These are phyloP conservation scores for Pseudanteris insignis DNA, from an alignment of 2,888 invertebrate species.

Conservation along the genomic window DNA sequence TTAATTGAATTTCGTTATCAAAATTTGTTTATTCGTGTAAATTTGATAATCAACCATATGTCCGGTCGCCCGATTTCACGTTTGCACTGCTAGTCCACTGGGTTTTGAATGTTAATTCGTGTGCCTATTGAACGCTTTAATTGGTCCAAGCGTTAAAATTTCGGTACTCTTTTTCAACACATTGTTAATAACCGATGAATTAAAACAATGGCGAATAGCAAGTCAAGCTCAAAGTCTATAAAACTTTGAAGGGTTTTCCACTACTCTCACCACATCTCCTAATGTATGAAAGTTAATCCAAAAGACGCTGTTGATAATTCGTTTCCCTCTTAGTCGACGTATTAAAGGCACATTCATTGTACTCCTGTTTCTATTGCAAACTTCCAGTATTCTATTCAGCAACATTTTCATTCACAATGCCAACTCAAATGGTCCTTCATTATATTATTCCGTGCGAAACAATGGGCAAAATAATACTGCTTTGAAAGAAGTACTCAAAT, in stretches of 20 bases:
- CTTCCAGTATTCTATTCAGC: slow-evolving; percentile 42
- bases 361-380: slow-evolving; percentile 47
- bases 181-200: slow-evolving; percentile 12
- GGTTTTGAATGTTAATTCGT: too few relatives aligned
- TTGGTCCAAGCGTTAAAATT: slow-evolving; percentile 11
- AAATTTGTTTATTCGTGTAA: too few relatives aligned
- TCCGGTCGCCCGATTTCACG: too few relatives aligned
- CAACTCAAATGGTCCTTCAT: slow-evolving; percentile 34
- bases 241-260: slow-evolving; percentile 29
- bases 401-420: slow-evolving; percentile 40
- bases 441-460: slow-evolving; percentile 28
- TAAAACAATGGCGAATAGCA: slow-evolving; percentile 20
- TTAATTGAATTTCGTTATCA: too few relatives aligned
- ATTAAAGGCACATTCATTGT: slow-evolving; percentile 51
- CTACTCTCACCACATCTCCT: slow-evolving; percentile 28
- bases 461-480: slow-evolving; percentile 31
- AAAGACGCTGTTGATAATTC: slow-evolving; percentile 46
- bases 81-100: not conserved
- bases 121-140: too few relatives aligned
- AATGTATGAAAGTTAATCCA: slow-evolving; percentile 36
- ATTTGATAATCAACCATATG: too few relatives aligned
- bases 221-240: slow-evolving; percentile 14
- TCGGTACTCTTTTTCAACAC: slow-evolving; percentile 11
- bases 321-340: slow-evolving; percentile 49
- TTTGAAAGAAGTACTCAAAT: slow-evolving; percentile 16